phyloP scores from a whole-genome alignment of 2,888 invertebrate species.

The Pseudeuparius sepicola region DNA sequence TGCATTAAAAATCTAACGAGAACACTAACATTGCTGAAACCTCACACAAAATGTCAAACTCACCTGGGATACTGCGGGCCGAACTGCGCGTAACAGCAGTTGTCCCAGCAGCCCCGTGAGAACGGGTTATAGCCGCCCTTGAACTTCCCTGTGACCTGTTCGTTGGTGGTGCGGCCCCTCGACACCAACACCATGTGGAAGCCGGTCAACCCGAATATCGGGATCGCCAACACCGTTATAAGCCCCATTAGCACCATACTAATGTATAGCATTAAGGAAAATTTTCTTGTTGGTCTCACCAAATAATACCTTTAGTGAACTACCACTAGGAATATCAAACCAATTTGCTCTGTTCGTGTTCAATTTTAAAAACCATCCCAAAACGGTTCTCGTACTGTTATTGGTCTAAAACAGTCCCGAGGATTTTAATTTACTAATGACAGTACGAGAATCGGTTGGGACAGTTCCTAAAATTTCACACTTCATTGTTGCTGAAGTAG shows the following conservation, averaged over 20 bases:
- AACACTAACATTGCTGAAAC: slow-evolving; percentile 1
- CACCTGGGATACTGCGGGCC: slow-evolving; percentile 97
- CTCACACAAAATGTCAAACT: slow-evolving; percentile 19
- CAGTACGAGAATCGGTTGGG: too few relatives aligned
- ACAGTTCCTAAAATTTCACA: too few relatives aligned
- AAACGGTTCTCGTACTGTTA: too few relatives aligned
- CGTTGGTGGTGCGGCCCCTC: slow-evolving; percentile 95
- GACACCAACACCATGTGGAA: slow-evolving; percentile 97
- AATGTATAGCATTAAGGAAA: slow-evolving; percentile 24
- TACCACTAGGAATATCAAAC: too few relatives aligned
- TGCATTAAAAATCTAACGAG: too few relatives aligned
- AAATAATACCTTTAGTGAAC: too few relatives aligned
- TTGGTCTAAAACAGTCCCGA: too few relatives aligned
- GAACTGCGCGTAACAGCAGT: slow-evolving; percentile 91
- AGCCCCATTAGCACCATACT: slow-evolving; percentile 88
- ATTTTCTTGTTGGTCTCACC: background rate
- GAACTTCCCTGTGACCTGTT: slow-evolving; percentile 99
- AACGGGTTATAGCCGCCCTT: slow-evolving; percentile 98
- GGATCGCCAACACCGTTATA: slow-evolving; percentile 85
- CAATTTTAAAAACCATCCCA: too few relatives aligned
- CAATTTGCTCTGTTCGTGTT: too few relatives aligned
- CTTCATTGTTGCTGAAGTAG: too few relatives aligned
- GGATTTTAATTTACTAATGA: too few relatives aligned
- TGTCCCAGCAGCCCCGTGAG: slow-evolving; percentile 88
- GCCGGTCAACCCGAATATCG: slow-evolving; percentile 93